Evolutionary conservation across 2,113 vertebrate species (phyloP).

Genomic region (Sialia sialis): DNA sequence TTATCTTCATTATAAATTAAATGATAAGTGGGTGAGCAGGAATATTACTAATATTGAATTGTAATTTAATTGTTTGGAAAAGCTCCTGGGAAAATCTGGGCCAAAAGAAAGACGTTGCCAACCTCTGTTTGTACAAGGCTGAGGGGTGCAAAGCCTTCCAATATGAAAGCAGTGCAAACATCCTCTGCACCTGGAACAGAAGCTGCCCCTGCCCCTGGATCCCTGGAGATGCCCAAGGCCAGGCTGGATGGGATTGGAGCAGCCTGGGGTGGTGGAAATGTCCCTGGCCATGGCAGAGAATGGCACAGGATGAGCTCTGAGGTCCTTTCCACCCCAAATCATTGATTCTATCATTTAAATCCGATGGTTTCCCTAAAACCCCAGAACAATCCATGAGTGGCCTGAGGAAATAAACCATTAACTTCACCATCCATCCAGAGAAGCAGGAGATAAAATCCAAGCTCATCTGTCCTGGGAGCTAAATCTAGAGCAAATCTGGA

Average conservation of each 20-base stretch:
- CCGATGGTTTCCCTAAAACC: neutral
- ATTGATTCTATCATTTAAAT: neutral
- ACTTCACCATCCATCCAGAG: neutral
- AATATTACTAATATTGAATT: neutral
- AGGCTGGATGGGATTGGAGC: neutral
- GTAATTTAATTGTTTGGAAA: neutral
- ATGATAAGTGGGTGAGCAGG: accelerated
- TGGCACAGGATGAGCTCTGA: neutral
- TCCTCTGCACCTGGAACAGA: neutral
- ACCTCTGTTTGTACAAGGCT: accelerated
- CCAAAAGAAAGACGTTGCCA: neutral
- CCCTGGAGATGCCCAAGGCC: neutral
- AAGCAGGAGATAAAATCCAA: neutral
- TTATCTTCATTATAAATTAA: neutral
- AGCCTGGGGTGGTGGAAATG: accelerated
- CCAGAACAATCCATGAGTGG: accelerated
- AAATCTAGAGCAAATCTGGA: neutral
- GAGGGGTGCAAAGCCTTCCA: neutral
- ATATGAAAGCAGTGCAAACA: neutral
- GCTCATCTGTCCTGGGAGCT: neutral
- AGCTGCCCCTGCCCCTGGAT: neutral
- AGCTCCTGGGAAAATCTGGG: neutral
- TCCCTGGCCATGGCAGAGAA: accelerated
- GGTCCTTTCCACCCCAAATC: neutral
- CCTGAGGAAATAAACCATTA: neutral